Percentiles rank a stretch among this genome's conserved stretches.
phyloP scores from a whole-genome alignment of 2,113 vertebrate genomes.

The Microtus oregoni region DNA sequence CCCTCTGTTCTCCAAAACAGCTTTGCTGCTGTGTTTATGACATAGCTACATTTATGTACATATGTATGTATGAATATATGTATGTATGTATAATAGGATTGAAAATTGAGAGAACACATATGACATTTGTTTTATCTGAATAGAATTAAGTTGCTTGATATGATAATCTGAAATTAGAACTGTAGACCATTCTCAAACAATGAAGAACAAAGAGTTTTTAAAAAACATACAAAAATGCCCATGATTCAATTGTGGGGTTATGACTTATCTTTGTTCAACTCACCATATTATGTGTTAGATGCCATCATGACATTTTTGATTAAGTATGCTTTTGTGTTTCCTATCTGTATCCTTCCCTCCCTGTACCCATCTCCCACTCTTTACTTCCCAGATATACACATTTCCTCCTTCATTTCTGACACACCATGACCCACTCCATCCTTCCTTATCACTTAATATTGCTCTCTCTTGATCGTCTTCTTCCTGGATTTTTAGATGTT shows the following conservation, averaged over 20 bases:
- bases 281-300: not conserved
- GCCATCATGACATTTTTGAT: not conserved
- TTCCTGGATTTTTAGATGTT: not conserved
- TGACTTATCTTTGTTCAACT: not conserved
- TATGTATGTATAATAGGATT: not conserved
- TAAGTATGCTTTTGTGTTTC: not conserved
- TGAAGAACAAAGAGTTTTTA: not conserved
- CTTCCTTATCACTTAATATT: not conserved
- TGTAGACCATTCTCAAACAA: not conserved
- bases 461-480: not conserved
- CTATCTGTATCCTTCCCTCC: not conserved
- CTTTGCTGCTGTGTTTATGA: not conserved
- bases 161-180: not conserved
- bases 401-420: not conserved
- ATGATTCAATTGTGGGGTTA: not conserved
- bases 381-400: not conserved
- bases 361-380: too few species aligned
- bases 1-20: not conserved
- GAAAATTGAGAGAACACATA: not conserved
- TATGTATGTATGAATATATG: not conserved
- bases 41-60: too few species aligned
- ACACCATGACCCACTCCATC: too few species aligned
- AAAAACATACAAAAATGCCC: not conserved
- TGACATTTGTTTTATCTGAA: not conserved
- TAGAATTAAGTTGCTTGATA: not conserved